Conservation (phyloP, 2,113 vertebrate species). For the Labeo rohita region DNA sequence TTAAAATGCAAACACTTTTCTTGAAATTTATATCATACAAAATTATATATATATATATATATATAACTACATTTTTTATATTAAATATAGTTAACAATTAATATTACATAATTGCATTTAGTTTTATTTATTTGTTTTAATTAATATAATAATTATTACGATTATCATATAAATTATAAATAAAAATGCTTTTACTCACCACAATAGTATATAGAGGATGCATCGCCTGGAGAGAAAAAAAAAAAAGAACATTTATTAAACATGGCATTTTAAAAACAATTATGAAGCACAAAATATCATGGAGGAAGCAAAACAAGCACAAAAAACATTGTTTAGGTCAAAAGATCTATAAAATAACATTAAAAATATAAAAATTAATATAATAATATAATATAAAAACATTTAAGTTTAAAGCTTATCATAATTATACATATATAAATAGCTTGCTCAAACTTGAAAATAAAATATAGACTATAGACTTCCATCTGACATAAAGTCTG, state of each 20-base stretch:
- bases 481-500: not conserved
- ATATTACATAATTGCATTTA: too few relatives aligned
- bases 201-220: slow-evolving; percentile 3
- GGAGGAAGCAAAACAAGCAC: not conserved
- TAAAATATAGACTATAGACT: not conserved
- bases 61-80: too few relatives aligned
- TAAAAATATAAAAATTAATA: not conserved
- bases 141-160: too few relatives aligned
- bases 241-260: not conserved
- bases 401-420: not conserved
- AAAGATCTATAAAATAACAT: not conserved
- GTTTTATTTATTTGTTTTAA: too few relatives aligned
- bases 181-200: slow-evolving; percentile 16
- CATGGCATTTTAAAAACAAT: not conserved
- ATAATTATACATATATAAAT: not conserved
- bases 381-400: not conserved
- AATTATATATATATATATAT: too few relatives aligned
- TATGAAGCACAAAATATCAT: not conserved
- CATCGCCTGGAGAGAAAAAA: slow-evolving; percentile 13
- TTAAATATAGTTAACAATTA: too few relatives aligned
- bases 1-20: too few relatives aligned
- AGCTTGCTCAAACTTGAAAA: not conserved
- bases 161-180: not conserved
- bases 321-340: not conserved
- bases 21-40: too few relatives aligned